Base-by-base conservation (phyloP, 2,888 invertebrate genomes). In the Cremastinae sp. region DNA sequence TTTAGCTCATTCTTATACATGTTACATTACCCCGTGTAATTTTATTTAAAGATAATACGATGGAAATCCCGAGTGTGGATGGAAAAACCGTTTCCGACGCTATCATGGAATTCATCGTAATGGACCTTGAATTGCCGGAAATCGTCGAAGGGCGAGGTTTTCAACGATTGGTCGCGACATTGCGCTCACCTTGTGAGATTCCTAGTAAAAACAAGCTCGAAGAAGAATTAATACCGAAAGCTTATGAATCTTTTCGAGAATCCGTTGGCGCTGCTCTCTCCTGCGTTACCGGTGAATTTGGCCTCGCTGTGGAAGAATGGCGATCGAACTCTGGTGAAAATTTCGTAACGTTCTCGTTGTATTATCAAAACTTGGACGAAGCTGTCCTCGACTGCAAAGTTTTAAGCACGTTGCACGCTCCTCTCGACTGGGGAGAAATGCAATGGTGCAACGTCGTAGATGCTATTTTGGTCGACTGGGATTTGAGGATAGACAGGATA, bases 121-220 rank as follows among this genome's bases (percentile, higher is more conserved):
- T 90, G 81, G 91, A 91, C 73, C 81, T 91, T 9, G 90, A 91
- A 65, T 80, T 90, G 14, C 91, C 91, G 0, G 90, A 90, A 66
- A 87, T 91, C 14, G 91, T 91, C 0, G 90, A 91, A 75, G 90
- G 90, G 2, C 84, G 87, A 79, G 90, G 91, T 14, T 91, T 91
- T 78, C 91, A 91, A 74, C 86, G 90, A 56, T 84, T 91, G 1
- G 86, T 91, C 0, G 90, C 90, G 0, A 90, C 90, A 0, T 79
- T 91, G 0, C 86, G 87, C 45, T 90, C 91, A 0, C 90, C 91
- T 0, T 90, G 91, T 77, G 90, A 91, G 82, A 90, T 91, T 20
- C 91, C 91, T 0, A 89, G 89, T 58, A 91, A 90, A 82, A 87
- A 86, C 62, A 90, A 90, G 75, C 81, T 91, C 3, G 90, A 90